Evolutionary conservation across 2,113 vertebrate genomes (phyloP).

Genomic region (Danionella cerebrum): DNA sequence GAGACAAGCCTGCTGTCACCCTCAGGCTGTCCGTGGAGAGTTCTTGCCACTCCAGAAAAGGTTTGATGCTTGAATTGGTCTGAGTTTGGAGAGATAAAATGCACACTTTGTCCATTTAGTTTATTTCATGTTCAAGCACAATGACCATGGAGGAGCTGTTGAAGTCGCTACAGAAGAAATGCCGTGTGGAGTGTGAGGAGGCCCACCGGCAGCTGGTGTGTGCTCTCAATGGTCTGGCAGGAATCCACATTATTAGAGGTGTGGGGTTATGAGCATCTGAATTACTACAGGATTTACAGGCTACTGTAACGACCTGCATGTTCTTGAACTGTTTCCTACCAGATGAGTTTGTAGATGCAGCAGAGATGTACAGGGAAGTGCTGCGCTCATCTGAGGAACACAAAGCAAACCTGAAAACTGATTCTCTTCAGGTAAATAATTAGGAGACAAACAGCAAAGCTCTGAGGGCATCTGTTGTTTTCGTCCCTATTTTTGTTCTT

Average conservation of each 20-base stretch:
- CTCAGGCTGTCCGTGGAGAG: conserved; percentile 93
- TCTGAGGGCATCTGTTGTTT: no score
- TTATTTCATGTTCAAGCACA: conserved; percentile 63
- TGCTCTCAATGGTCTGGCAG: conserved; percentile 92
- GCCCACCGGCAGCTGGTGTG: conserved; percentile 93
- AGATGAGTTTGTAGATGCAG: conserved; percentile 81
- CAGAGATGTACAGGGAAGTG: conserved; percentile 90
- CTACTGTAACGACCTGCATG: neutral
- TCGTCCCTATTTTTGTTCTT: no score
- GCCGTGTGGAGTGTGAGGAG: conserved; percentile 93
- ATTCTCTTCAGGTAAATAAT: conserved; percentile 83
- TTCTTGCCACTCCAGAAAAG: conserved; percentile 97
- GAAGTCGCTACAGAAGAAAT: conserved; percentile 95
- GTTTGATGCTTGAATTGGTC: conserved; percentile 48
- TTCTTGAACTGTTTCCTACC: neutral
- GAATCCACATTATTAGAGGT: conserved; percentile 98
- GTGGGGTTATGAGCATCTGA: conserved; percentile 15
- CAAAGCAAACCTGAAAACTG: conserved; percentile 92
- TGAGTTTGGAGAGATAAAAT: neutral
- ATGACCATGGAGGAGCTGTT: conserved; percentile 98
- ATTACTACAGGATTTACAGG: neutral
- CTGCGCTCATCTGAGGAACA: conserved; percentile 94
- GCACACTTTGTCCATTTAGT: neutral
- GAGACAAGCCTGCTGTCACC: conserved; percentile 96
- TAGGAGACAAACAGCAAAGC: no score